Base-by-base conservation (phyloP, 1,140 invertebrate species). In the Subanguina moxae region DNA sequence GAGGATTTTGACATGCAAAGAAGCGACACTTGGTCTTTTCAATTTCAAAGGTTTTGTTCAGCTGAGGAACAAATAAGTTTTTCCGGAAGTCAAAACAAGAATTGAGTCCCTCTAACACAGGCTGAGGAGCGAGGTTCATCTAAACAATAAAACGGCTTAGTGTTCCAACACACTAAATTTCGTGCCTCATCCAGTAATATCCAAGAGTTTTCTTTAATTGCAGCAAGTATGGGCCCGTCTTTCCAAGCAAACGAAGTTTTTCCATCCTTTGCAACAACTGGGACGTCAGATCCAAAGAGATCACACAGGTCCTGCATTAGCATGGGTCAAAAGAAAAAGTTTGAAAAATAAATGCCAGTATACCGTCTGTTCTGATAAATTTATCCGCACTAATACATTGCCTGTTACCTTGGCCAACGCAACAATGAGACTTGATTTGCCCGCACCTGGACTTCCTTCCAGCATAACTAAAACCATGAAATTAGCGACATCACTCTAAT, bases 1-100 rank as follows among this genome's bases (percentile, higher is more conserved):
- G 84, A 0, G 96, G 95, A 87, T 99, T 99, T 85, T 98, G 95
- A 83, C 94, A 97, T 13, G 90, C 95, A 84, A 99, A 99, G 43
- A 99, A 88, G 76, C 90, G 88, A 0, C 93, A 96, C 45, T 78
- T 73, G 66, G 82, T 81, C 0, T 59, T 15, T n/a, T 78, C 65
- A 42, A 97, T 87, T 64, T 86, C 84, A 82, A 99, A 98, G 0
- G 89, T 90, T 82, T 88, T 89, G 45, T 89, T 90, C 0, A 99
- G 84, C 86, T 99, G 96, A 0, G 95, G 92, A 64, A 99, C 90
- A 80, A 89, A 98, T 17, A 99, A 88, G 85, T 96, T 93, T 1
- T 91, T 92, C 77, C 95, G 86, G 83, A 99, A 96, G 87, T 99
- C 96, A 17, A 99, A 87, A 83, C 94, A 97, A 1, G 95, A 94